A percentile compares a stretch with the other conserved stretches of the same genome.
Conservation (phyloP, 2,113 vertebrate species). For the Mustelus asterias region DNA sequence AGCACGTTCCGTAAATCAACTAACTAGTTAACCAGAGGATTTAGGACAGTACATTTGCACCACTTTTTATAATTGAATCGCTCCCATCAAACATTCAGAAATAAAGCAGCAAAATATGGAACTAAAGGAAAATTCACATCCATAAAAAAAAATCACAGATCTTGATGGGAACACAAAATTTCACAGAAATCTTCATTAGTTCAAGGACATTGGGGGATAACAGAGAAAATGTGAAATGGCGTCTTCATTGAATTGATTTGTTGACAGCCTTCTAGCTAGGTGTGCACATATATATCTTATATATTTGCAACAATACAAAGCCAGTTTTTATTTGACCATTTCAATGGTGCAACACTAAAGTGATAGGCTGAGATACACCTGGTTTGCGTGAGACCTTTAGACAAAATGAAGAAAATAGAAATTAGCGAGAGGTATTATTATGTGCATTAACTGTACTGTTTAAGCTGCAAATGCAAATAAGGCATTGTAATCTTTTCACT, state of each 20-base stretch:
- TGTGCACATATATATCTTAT: not conserved
- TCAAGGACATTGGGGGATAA: not conserved
- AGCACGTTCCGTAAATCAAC: not conserved
- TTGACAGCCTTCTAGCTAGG: not conserved
- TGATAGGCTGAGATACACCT: not conserved
- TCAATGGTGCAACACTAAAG: not conserved
- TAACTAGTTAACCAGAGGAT: not conserved
- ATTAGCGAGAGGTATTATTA: not conserved
- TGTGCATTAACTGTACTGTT: not conserved
- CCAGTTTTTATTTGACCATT: not conserved
- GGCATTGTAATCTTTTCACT: constrained; percentile 50
- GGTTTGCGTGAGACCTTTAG: not conserved
- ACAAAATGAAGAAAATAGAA: not conserved
- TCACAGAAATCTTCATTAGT: not conserved
- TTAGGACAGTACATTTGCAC: not conserved
- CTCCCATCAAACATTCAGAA: not conserved
- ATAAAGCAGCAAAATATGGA: not conserved
- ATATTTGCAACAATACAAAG: not conserved
- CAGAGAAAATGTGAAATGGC: not conserved
- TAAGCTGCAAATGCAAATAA: constrained; percentile 61
- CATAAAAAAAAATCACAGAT: not conserved
- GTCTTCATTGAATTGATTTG: not conserved
- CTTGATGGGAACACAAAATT: not conserved
- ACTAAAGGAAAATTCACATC: not conserved
- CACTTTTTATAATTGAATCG: not conserved